Evolutionary conservation across 1,140 invertebrate genomes (phyloP).

Genomic region (Cyphomyrmex costatus): DNA sequence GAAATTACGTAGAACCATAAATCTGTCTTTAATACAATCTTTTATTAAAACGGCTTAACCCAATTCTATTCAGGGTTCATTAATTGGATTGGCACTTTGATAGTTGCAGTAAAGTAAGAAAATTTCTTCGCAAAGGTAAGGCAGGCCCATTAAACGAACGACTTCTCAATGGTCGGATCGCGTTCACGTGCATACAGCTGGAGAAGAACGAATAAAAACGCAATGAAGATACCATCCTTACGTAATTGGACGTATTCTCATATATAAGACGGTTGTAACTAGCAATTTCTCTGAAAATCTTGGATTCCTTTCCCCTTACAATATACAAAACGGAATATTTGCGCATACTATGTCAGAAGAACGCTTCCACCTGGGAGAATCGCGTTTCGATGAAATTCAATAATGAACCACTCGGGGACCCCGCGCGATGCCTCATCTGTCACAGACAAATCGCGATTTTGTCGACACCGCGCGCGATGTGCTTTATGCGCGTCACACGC

Average conservation of each 20-base stretch:
- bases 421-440: slow-evolving; percentile 34
- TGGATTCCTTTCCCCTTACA: neutral
- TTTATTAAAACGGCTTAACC: slow-evolving; percentile 34
- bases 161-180: slow-evolving; percentile 36
- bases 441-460: slow-evolving; percentile 51
- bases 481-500: slow-evolving; percentile 37
- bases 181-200: neutral
- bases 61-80: slow-evolving; percentile 25
- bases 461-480: slow-evolving; percentile 41
- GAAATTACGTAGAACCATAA: slow-evolving; percentile 19
- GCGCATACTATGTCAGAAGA: neutral
- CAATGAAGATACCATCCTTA: neutral
- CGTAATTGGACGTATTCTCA: slow-evolving; percentile 32
- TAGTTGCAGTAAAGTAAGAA: slow-evolving; percentile 34
- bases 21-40: slow-evolving; percentile 42
- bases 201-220: neutral
- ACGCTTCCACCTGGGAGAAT: neutral
- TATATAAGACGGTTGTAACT: neutral
- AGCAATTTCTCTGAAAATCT: slow-evolving; percentile 26
- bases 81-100: slow-evolving; percentile 24
- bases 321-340: neutral
- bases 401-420: slow-evolving; percentile 23
- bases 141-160: slow-evolving; percentile 39
- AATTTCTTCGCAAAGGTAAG: slow-evolving; percentile 22
- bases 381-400: slow-evolving; percentile 52